Evolutionary conservation across 30 jellyfish, hydroid and myxozoan species (phyloP).

Genomic region (Aurelia sp.): DNA sequence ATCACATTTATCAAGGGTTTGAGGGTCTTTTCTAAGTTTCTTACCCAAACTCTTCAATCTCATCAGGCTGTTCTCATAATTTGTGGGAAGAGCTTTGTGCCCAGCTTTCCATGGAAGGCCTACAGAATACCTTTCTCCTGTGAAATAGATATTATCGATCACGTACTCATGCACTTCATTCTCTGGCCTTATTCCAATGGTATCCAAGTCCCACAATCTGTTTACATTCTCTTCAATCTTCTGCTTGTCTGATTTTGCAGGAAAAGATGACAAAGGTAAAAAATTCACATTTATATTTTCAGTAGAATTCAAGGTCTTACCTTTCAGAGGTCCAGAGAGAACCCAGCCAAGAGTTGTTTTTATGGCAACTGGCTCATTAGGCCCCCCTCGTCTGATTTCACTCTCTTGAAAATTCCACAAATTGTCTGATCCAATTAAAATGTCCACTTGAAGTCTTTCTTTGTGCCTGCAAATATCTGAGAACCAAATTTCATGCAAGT

Average conservation of each 20-base stretch:
- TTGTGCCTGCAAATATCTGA: conserved; percentile 48
- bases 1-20: conserved; percentile 12
- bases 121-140: conserved; percentile 32
- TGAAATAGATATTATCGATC: conserved; percentile 3
- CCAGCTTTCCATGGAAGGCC: conserved; percentile 61
- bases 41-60: conserved; percentile 48
- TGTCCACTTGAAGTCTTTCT: conserved; percentile 27
- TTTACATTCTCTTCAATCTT: conserved; percentile 10
- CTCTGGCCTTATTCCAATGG: conserved; percentile 18
- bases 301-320: conserved; percentile 43
- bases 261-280: conserved; percentile 2
- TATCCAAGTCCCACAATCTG: conserved; percentile 38
- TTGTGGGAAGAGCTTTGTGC: conserved; percentile 48
- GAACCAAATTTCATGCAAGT: conserved; percentile 34
- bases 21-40: conserved; percentile 27
- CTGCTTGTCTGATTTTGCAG: conserved; percentile 10
- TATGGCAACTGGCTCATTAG: conserved; percentile 4
- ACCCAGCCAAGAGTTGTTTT: conserved; percentile 55
- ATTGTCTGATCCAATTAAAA: conserved; percentile 53
- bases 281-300: conserved; percentile 35
- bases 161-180: conserved; percentile 28
- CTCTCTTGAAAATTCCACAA: conserved; percentile 55
- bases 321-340: conserved; percentile 47
- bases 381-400: conserved; percentile 24
- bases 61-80: conserved; percentile 6